phyloP scores from a whole-genome alignment of 2,113 vertebrate genomes.

The Siphamia tubifer region DNA sequence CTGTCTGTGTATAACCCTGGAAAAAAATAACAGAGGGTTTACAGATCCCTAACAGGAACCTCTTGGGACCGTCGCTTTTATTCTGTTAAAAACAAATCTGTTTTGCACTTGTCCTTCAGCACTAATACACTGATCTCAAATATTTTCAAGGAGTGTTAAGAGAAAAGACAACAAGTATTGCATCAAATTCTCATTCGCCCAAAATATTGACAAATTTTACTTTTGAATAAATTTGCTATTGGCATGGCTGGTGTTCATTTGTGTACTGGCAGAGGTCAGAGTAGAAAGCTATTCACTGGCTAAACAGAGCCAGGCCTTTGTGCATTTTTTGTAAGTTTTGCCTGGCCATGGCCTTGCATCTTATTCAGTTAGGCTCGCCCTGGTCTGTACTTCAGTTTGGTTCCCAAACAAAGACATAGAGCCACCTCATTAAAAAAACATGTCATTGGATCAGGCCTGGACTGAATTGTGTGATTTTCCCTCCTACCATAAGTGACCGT shows the following conservation, averaged over 20 bases:
- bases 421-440: slow-evolving; percentile 77
- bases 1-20: slow-evolving; percentile 44
- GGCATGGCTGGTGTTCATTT: slow-evolving; percentile 11
- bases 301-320: slow-evolving; percentile 38
- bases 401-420: slow-evolving; percentile 74
- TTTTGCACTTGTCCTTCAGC: not conserved
- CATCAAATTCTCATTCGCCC: not conserved
- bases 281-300: slow-evolving; percentile 27
- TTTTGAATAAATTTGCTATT: not conserved
- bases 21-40: slow-evolving; percentile 26
- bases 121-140: not conserved
- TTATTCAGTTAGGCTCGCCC: slow-evolving; percentile 46
- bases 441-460: slow-evolving; percentile 75
- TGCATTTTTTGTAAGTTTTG: slow-evolving; percentile 42
- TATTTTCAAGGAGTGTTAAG: not conserved
- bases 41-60: slow-evolving; percentile 19
- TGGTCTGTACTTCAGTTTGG: slow-evolving; percentile 57
- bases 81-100: slow-evolving; percentile 6
- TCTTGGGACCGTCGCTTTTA: slow-evolving; percentile 5
- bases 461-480: slow-evolving; percentile 69
- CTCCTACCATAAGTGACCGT: slow-evolving; percentile 74
- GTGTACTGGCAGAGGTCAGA: not conserved
- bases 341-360: slow-evolving; percentile 45
- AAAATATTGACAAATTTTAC: not conserved
- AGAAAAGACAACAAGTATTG: not conserved